Percentiles rank a stretch among this genome's conserved stretches.
Evolutionary conservation across 2,888 invertebrate species (phyloP).

Genomic region (Epirrita christyi): DNA sequence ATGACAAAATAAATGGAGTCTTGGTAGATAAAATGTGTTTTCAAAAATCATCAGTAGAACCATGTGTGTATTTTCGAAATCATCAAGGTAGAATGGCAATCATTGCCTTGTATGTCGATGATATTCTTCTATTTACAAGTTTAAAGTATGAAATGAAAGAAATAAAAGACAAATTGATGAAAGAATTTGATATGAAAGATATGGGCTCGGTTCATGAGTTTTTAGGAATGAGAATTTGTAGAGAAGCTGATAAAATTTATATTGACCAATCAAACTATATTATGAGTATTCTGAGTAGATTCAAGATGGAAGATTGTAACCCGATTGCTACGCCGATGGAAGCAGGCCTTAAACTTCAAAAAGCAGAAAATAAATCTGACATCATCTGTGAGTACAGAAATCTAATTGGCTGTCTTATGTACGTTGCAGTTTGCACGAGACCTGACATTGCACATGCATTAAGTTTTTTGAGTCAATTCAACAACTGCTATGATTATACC

Average conservation of each 20-base stretch:
- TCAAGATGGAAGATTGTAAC: constrained; percentile 12
- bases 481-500: constrained; percentile 18
- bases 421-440: constrained; percentile 33
- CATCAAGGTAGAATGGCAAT: neutral
- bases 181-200: constrained; percentile 33
- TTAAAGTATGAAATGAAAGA: neutral
- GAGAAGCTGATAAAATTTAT: neutral
- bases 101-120: constrained; percentile 33
- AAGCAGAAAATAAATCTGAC: neutral
- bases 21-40: constrained; percentile 1
- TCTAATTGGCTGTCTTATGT: constrained; percentile 35
- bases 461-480: constrained; percentile 37
- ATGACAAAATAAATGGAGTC: constrained; percentile 7
- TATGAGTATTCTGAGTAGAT: neutral
- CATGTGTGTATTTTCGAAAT: constrained; percentile 2
- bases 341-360: neutral
- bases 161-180: constrained; percentile 28
- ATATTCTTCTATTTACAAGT: constrained; percentile 23
- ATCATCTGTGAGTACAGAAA: constrained; percentile 10
- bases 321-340: neutral
- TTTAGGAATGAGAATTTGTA: constrained; percentile 3
- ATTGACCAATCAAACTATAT: constrained; percentile 9
- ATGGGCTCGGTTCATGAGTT: constrained; percentile 19
- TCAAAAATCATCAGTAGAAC: constrained; percentile 1
- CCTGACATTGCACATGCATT: constrained; percentile 40